These are phyloP conservation scores for Dendropsophus ebraccatus DNA, from an alignment of 2,113 vertebrate genomes.

Conservation along the genomic window DNA sequence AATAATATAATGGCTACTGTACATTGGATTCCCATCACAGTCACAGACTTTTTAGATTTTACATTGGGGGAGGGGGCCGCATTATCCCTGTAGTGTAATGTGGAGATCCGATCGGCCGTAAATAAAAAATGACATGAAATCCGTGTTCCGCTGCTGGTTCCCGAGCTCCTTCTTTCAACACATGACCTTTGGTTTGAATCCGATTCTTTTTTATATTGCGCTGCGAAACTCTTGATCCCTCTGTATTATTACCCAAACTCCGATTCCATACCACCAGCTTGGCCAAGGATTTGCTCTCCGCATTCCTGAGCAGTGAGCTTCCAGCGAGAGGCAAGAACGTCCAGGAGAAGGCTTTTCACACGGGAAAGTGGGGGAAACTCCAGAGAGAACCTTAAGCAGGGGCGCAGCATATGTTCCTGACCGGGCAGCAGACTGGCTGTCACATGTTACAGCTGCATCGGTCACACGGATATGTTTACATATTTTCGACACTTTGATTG, in stretches of 20 bases:
- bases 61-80: background rate
- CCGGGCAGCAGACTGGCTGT: slow-evolving; percentile 13
- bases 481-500: background rate
- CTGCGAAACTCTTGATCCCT: slow-evolving; percentile 48
- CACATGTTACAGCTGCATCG: slow-evolving; percentile 40
- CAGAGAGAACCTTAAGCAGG: slow-evolving; percentile 21
- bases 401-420: slow-evolving; percentile 45
- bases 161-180: slow-evolving; percentile 50
- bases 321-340: slow-evolving; percentile 27
- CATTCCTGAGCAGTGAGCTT: slow-evolving; percentile 56
- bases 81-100: background rate
- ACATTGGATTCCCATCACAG: background rate
- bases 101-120: slow-evolving; percentile 21
- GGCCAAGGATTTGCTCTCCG: slow-evolving; percentile 53
- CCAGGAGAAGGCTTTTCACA: slow-evolving; percentile 49
- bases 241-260: slow-evolving; percentile 51
- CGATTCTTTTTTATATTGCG: slow-evolving; percentile 44
- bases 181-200: slow-evolving; percentile 50
- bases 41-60: background rate
- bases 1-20: background rate
- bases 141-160: slow-evolving; percentile 9
- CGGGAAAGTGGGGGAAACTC: slow-evolving; percentile 50
- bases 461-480: slow-evolving; percentile 36
- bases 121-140: slow-evolving; percentile 31
- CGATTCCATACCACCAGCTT: slow-evolving; percentile 56